A percentile compares a stretch with the other conserved stretches of the same genome.
Evolutionary conservation across 2,888 invertebrate species (phyloP).

Genomic region (Phanerotoma sp.): DNA sequence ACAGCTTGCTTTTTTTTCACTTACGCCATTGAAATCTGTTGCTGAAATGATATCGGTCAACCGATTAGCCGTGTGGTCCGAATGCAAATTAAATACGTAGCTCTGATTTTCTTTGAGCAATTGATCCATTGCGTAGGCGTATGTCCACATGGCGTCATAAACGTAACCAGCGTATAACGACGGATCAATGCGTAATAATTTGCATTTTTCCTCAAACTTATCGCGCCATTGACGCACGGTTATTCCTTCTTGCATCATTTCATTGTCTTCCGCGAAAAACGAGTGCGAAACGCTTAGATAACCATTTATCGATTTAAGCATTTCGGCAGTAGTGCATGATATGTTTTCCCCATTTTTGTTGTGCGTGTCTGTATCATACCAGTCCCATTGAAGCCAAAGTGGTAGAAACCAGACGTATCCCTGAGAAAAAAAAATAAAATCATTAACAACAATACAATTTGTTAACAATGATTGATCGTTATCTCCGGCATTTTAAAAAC

Average conservation of each 20-base stretch:
- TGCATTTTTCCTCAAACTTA: slow-evolving; percentile 53
- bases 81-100: slow-evolving; percentile 62
- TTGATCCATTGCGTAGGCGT: slow-evolving; percentile 70
- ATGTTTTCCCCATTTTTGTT: slow-evolving; percentile 57
- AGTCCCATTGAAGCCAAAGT: slow-evolving; percentile 66
- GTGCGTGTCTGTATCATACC: slow-evolving; percentile 64
- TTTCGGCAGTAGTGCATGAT: slow-evolving; percentile 65
- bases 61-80: slow-evolving; percentile 61
- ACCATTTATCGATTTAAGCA: slow-evolving; percentile 70
- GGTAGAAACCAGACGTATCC: slow-evolving; percentile 89
- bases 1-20: too few species aligned
- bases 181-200: slow-evolving; percentile 40
- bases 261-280: slow-evolving; percentile 65
- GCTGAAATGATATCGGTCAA: slow-evolving; percentile 65
- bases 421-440: slow-evolving; percentile 45
- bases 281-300: slow-evolving; percentile 72
- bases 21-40: slow-evolving; percentile 71
- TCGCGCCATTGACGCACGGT: slow-evolving; percentile 67
- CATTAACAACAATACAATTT: neutral
- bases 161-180: slow-evolving; percentile 75
- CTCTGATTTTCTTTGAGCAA: slow-evolving; percentile 66
- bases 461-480: too few species aligned
- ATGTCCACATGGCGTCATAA: slow-evolving; percentile 82
- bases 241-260: slow-evolving; percentile 66
- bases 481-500: too few species aligned